Percentiles rank a stretch among this genome's conserved stretches.
Conservation (phyloP, 1,140 invertebrate genomes). For the Zaprionus gabonicus region DNA sequence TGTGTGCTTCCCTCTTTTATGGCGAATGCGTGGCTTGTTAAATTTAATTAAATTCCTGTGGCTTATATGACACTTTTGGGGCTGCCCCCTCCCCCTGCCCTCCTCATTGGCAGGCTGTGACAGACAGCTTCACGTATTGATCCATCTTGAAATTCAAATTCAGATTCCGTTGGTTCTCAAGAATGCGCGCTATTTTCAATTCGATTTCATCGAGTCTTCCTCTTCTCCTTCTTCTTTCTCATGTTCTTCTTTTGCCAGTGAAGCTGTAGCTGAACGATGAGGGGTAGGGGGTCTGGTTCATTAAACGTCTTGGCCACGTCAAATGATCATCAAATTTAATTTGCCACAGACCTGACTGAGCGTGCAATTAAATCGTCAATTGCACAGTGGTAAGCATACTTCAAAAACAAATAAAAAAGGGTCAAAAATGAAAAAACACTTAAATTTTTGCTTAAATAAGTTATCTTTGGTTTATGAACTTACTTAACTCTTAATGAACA, state of each 20-base stretch:
- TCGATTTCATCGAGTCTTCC: background rate
- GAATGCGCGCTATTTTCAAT: background rate
- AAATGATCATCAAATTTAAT: conserved; percentile 64
- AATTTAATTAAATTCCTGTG: conserved; percentile 46
- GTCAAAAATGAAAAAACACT: too few relatives aligned
- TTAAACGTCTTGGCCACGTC: conserved; percentile 58
- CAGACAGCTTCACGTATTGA: conserved; percentile 3
- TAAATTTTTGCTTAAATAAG: too few relatives aligned
- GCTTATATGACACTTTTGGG: conserved; percentile 8
- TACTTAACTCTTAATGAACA: too few relatives aligned
- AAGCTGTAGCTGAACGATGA: background rate
- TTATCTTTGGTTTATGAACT: too few relatives aligned
- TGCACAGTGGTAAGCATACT: too few relatives aligned
- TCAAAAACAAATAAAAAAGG: too few relatives aligned
- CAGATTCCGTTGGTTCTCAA: background rate
- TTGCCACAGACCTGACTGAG: conserved; percentile 28
- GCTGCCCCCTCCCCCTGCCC: background rate
- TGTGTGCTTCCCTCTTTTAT: background rate
- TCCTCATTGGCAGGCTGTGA: background rate
- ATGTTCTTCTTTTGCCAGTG: too few relatives aligned
- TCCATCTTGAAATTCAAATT: conserved; percentile 4
- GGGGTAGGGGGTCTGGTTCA: conserved; percentile 8
- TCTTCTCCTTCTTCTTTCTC: background rate
- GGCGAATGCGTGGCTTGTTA: conserved; percentile 12
- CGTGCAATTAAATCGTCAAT: conserved; percentile 48